These are phyloP conservation scores for Incurvaria masculella DNA, from an alignment of 2,888 invertebrate genomes.

Conservation along the genomic window DNA sequence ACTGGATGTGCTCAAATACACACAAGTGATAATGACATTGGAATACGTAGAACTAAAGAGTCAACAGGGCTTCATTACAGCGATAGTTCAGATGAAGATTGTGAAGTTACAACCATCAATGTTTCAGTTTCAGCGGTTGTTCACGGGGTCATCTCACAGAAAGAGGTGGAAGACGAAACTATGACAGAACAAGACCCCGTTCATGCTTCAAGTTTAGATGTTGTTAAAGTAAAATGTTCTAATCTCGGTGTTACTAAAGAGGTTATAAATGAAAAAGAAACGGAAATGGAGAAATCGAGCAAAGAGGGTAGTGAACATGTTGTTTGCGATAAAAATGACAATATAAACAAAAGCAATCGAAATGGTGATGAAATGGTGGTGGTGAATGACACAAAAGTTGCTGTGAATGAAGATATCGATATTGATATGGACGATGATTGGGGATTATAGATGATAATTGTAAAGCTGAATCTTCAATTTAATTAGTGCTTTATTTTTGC, in stretches of 20 bases:
- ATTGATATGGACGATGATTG: conserved; percentile 4
- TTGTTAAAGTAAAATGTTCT: too few relatives aligned
- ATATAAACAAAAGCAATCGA: not conserved
- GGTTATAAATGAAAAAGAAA: conserved; percentile 7
- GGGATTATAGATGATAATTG: conserved; percentile 41
- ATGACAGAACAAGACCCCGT: too few relatives aligned
- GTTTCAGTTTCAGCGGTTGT: conserved; percentile 21
- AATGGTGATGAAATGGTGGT: conserved; percentile 7
- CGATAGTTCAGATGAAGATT: conserved; percentile 24
- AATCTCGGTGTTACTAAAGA: not conserved
- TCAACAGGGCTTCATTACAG: not conserved
- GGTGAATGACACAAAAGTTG: conserved; percentile 1
- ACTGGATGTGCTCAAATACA: too few relatives aligned
- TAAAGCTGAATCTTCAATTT: conserved; percentile 31
- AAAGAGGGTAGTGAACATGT: conserved; percentile 6
- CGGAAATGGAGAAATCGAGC: conserved; percentile 2
- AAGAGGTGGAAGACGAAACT: too few relatives aligned
- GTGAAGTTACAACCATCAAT: conserved; percentile 19
- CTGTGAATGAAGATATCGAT: conserved; percentile 3
- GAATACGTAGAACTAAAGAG: not conserved
- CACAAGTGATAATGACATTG: too few relatives aligned
- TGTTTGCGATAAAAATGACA: not conserved
- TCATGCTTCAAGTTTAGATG: too few relatives aligned
- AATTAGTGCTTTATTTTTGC: too few relatives aligned
- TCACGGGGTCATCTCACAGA: conserved; percentile 12